phyloP scores from a whole-genome alignment of 1,140 invertebrate genomes.

The Brachionus rubens region DNA sequence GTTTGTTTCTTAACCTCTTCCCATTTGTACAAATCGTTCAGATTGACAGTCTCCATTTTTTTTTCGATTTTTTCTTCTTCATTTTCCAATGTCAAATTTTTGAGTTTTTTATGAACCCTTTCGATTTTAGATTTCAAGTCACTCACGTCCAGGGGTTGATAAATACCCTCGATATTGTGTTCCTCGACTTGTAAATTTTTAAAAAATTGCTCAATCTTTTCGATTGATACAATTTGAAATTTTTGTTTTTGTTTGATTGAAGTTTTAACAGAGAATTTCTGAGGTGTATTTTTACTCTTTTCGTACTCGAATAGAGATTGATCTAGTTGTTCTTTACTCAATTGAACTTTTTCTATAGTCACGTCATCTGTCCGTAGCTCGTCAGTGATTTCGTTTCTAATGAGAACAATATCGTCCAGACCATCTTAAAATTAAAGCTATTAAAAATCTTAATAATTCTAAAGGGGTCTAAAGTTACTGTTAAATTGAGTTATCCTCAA shows the following conservation, averaged over 20 bases:
- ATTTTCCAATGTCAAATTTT: background rate
- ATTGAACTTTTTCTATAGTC: slow-evolving; percentile 31
- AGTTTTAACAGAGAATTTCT: background rate
- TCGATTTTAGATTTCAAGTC: background rate
- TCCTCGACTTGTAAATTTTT: background rate
- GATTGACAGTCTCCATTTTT: background rate
- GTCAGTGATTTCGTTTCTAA: background rate
- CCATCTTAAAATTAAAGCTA: background rate
- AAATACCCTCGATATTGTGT: background rate
- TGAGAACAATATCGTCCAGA: background rate
- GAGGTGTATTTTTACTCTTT: background rate
- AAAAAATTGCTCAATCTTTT: background rate
- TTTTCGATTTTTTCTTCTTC: background rate
- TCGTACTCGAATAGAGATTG: slow-evolving; percentile 13
- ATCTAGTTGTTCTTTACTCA: slow-evolving; percentile 25
- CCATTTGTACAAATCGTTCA: slow-evolving; percentile 37
- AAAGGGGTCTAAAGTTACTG: background rate
- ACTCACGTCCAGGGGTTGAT: background rate
- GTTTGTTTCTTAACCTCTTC: background rate
- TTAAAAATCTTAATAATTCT: too few species aligned
- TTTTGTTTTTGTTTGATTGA: background rate
- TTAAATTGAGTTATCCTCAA: slow-evolving; percentile 1
- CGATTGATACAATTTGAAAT: background rate
- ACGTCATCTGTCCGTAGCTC: slow-evolving; percentile 5
- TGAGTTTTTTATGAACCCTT: background rate